These are phyloP conservation scores for Zosterops lateralis DNA, from an alignment of 2,113 vertebrate genomes.

Conservation along the genomic window DNA sequence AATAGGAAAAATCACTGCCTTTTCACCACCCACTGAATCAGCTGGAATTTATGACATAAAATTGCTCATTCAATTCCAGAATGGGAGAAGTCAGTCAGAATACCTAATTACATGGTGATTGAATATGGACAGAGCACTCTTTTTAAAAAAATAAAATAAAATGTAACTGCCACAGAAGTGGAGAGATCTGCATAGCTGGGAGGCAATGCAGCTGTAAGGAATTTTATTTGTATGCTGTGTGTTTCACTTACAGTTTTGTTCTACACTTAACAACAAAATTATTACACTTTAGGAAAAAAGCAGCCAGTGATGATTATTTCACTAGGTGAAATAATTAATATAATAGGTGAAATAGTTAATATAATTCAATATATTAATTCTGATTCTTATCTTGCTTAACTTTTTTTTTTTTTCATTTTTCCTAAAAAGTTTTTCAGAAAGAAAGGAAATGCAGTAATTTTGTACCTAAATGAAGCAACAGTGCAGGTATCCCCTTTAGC, in stretches of 20 bases:
- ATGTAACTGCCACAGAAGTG: neutral
- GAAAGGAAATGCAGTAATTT: neutral
- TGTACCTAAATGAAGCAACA: neutral
- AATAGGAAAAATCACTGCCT: neutral
- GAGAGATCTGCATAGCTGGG: neutral
- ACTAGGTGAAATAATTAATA: neutral
- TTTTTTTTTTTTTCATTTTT: neutral
- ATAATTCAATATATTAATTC: neutral
- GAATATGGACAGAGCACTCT: neutral
- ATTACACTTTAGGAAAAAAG: neutral
- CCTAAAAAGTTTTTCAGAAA: neutral
- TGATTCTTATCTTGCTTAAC: neutral
- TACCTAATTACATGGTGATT: conserved; percentile 9
- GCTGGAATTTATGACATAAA: neutral
- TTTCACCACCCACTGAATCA: neutral
- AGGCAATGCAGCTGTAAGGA: neutral
- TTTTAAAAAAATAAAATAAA: neutral
- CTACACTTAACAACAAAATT: neutral
- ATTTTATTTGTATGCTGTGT: neutral
- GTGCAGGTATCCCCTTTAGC: neutral
- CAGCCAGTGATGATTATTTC: neutral
- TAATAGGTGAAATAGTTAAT: no score
- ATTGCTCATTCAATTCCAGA: neutral
- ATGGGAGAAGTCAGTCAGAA: conserved; percentile 13
- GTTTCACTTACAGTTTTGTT: neutral